Evolutionary conservation across 2,797 vertebrate genomes (phyloP).

Genomic region (Danio kyathit): DNA sequence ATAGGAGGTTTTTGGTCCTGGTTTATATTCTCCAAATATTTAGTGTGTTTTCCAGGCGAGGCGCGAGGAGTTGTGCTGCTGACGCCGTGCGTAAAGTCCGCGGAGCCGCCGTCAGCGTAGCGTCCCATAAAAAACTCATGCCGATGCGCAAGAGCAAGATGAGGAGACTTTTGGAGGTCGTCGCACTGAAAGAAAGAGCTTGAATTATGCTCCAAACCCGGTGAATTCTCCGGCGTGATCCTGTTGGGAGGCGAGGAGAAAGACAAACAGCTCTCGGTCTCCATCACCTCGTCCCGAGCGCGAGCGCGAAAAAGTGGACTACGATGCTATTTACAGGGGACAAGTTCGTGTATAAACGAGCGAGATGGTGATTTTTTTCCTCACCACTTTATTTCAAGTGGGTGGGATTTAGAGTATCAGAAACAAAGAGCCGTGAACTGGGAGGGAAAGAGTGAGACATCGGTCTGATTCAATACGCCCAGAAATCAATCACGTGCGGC

Average conservation of each 20-base stretch:
- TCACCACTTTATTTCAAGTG: slow-evolving; percentile 76
- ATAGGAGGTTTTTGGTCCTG: slow-evolving; percentile 75
- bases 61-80: slow-evolving; percentile 71
- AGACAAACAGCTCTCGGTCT: slow-evolving; percentile 83
- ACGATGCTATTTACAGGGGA: slow-evolving; percentile 65
- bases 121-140: slow-evolving; percentile 71
- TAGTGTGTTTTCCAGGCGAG: slow-evolving; percentile 81
- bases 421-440: slow-evolving; percentile 86
- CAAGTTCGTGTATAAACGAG: slow-evolving; percentile 66
- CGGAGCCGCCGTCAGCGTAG: slow-evolving; percentile 55
- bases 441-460: slow-evolving; percentile 62
- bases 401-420: slow-evolving; percentile 85
- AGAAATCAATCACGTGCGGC: slow-evolving; percentile 85
- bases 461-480: slow-evolving; percentile 84
- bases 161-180: slow-evolving; percentile 76
- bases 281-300: slow-evolving; percentile 78
- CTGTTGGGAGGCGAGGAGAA: slow-evolving; percentile 80
- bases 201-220: slow-evolving; percentile 74
- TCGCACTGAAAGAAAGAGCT: slow-evolving; percentile 77
- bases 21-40: slow-evolving; percentile 81
- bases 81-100: slow-evolving; percentile 75
- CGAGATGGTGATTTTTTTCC: slow-evolving; percentile 59
- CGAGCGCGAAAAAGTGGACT: slow-evolving; percentile 68
- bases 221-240: slow-evolving; percentile 76
- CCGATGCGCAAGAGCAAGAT: slow-evolving; percentile 73